phyloP scores from a whole-genome alignment of 2,888 invertebrate genomes.

The Carcina quercana region DNA sequence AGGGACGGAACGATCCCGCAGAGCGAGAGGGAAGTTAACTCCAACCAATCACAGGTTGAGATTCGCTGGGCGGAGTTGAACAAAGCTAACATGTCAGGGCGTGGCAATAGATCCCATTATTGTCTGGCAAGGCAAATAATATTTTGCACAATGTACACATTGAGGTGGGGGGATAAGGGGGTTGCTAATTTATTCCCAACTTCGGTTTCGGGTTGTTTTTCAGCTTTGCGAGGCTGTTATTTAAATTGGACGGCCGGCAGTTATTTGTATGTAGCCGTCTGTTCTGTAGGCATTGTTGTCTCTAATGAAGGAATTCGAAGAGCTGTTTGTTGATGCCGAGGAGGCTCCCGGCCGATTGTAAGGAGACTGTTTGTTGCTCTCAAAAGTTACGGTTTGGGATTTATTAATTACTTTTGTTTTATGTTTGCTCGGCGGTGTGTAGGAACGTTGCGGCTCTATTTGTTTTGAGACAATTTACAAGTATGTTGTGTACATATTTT shows the following conservation, averaged over 20 bases:
- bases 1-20: conserved; percentile 21
- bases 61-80: conserved; percentile 47
- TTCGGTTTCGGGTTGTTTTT: conserved; percentile 74
- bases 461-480: too few species aligned
- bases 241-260: conserved; percentile 69
- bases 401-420: neutral
- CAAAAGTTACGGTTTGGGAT: neutral
- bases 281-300: conserved; percentile 56
- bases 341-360: conserved; percentile 9
- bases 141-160: conserved; percentile 83
- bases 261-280: conserved; percentile 64
- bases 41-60: conserved; percentile 44
- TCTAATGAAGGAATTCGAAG: conserved; percentile 63
- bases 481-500: too few species aligned
- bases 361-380: conserved; percentile 1
- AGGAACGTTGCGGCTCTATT: too few species aligned
- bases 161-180: conserved; percentile 57
- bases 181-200: conserved; percentile 73
- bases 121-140: conserved; percentile 81
- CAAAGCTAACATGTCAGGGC: conserved; percentile 75
- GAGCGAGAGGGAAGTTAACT: conserved; percentile 30
- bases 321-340: conserved; percentile 12
- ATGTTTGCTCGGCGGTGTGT: too few species aligned
- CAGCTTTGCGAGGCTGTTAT: conserved; percentile 73
- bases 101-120: conserved; percentile 72